Base-by-base conservation (phyloP, 2,797 vertebrate genomes). In the Falco biarmicus region DNA sequence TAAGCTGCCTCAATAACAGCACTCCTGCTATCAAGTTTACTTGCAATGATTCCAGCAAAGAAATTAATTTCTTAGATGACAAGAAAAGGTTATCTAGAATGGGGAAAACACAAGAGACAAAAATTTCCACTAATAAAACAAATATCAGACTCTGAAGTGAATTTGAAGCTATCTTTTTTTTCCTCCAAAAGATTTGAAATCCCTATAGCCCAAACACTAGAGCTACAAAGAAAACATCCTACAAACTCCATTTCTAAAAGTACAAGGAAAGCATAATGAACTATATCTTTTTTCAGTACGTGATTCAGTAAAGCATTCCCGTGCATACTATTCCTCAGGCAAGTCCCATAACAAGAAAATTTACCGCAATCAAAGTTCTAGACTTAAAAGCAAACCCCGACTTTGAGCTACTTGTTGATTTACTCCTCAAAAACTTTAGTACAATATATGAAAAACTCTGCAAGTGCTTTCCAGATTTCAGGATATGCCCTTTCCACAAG, bases 11-110 rank as follows among this genome's bases (percentile, higher is more conserved):
- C 97, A 98, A 97, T 97, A 98, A 98, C 97, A 98, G 97, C 96
- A 97, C 95, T 97, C 94, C 95, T 96, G 97, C 96, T 98, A 97
- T 97, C 96, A 97, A 95, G 97, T 98, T 98, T 97, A 98, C 97
- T 94, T 97, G 96, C 98, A 98, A 95, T 97, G 97, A 97, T 97
- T 98, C 96, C 97, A 97, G 97, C 96, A 98, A 98, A 98, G 97
- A 98, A 98, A 98, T 98, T 98, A 98, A 98, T 98, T 98, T 98
- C 97, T 97, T 95, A 93, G 97, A 98, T 95, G 95, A 97, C 96
- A 98, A 96, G 96, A 93, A 97, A 98, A 97, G 96, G 97, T 97
- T 97, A 98, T 96, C 96, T 94, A 96, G 97, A 97, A 97, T 21
- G 47, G 75, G 87, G 43, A 97, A 98, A 97, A 98, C 97, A 97